Percentiles rank a stretch among this genome's conserved stretches.
These are phyloP conservation scores for Gerris lacustris DNA, from an alignment of 2,888 invertebrate genomes.

Conservation along the genomic window DNA sequence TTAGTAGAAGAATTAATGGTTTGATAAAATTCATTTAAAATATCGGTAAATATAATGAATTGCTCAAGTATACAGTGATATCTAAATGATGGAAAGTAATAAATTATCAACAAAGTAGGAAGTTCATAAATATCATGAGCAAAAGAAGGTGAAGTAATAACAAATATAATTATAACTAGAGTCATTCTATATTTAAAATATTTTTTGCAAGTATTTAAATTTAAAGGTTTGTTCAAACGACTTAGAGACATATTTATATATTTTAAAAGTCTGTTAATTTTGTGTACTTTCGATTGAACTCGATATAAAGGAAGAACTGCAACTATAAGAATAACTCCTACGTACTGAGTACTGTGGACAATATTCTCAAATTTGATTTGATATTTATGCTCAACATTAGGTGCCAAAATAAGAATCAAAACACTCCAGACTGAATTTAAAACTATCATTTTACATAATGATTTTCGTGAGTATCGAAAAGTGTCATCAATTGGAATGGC, in stretches of 20 bases:
- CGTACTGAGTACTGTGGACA: neutral
- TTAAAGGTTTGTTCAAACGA: too few relatives aligned
- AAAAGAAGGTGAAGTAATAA: too few relatives aligned
- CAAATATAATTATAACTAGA: too few relatives aligned
- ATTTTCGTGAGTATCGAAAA: neutral
- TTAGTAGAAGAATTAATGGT: neutral
- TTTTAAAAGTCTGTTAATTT: neutral
- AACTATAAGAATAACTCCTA: neutral
- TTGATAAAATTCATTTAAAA: neutral
- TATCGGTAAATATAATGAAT: neutral
- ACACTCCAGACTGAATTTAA: neutral
- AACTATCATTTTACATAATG: neutral
- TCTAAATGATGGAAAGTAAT: neutral
- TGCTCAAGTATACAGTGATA: neutral
- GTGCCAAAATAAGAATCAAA: neutral
- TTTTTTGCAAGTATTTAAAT: too few relatives aligned
- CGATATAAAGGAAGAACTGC: neutral
- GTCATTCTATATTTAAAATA: too few relatives aligned
- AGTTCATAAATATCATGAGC: too few relatives aligned
- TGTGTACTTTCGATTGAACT: neutral
- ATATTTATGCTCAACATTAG: neutral
- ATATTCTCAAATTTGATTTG: neutral
- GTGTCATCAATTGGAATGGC: neutral
- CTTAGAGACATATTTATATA: too few relatives aligned
- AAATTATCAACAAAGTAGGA: neutral